Percentiles rank a stretch among this genome's conserved stretches.
phyloP scores from a whole-genome alignment of 2,113 vertebrate species.

The Propithecus coquereli region DNA sequence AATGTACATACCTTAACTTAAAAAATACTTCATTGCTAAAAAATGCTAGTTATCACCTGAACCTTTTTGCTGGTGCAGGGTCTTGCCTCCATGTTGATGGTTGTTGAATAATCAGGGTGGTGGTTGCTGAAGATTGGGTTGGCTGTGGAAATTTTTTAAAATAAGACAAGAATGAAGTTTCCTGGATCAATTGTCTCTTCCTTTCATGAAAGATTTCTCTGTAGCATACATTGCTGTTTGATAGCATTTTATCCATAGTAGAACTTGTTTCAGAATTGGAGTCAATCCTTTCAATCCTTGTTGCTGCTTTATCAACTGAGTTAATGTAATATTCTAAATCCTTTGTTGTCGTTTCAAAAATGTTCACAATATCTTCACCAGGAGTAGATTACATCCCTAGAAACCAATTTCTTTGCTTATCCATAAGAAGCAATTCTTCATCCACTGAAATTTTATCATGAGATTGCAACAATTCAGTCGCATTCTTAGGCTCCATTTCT shows the following conservation, averaged over 20 bases:
- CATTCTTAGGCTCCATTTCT: not conserved
- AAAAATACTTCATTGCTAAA: not conserved
- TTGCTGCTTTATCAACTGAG: not conserved
- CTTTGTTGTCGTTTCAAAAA: not conserved
- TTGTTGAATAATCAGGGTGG: not conserved
- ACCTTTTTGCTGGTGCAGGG: not conserved
- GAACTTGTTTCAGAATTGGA: not conserved
- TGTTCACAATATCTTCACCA: not conserved
- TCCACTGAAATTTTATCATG: not conserved
- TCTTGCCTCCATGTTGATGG: not conserved
- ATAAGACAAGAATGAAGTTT: not conserved
- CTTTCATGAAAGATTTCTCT: not conserved
- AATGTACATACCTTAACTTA: not conserved
- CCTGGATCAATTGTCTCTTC: not conserved
- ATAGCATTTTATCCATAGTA: not conserved
- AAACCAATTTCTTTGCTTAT: not conserved
- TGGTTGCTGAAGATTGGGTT: not conserved
- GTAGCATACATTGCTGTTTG: not conserved
- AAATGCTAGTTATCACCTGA: not conserved
- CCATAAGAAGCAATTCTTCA: not conserved
- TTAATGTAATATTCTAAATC: not conserved
- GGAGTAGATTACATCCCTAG: not conserved
- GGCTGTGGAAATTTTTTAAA: not conserved
- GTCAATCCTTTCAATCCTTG: not conserved
- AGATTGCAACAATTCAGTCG: not conserved